A percentile compares a stretch with the other conserved stretches of the same genome.
Conservation (phyloP, 2,113 vertebrate genomes). For the Marcusenius ussheri region DNA sequence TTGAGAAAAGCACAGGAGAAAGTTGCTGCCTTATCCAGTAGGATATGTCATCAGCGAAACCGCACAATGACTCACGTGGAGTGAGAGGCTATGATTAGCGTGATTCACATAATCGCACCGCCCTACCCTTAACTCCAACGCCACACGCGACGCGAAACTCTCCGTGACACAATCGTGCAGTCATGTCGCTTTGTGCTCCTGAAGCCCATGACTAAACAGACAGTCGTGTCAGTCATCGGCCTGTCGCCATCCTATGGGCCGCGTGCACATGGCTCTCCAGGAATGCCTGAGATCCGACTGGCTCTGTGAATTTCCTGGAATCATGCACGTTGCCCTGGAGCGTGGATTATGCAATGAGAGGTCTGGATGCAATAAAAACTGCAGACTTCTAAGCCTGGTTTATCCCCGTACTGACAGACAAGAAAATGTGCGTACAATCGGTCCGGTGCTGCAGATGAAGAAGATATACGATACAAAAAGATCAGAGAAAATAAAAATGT, state of each 20-base stretch:
- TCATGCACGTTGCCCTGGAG: background rate
- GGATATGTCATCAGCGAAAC: background rate
- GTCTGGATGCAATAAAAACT: background rate
- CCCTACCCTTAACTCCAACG: background rate
- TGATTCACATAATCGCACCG: background rate
- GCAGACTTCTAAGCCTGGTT: constrained; percentile 1
- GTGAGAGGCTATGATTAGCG: background rate
- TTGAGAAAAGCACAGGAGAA: background rate
- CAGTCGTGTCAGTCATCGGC: background rate
- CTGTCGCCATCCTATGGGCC: background rate
- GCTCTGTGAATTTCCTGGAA: background rate
- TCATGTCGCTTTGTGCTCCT: background rate
- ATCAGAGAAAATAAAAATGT: background rate
- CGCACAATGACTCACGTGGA: background rate
- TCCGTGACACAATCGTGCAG: background rate
- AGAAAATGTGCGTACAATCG: background rate
- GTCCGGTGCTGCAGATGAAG: background rate
- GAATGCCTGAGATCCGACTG: background rate
- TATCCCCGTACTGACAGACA: background rate
- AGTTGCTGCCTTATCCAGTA: background rate
- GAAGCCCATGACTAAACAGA: background rate
- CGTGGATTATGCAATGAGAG: background rate
- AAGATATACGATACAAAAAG: background rate
- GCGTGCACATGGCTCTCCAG: background rate
- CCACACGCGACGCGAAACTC: background rate